Evolutionary conservation across 2,888 invertebrate genomes (phyloP), one percentile per base, ranked within the genome.

Genomic region (Plutella xylostella): DNA sequence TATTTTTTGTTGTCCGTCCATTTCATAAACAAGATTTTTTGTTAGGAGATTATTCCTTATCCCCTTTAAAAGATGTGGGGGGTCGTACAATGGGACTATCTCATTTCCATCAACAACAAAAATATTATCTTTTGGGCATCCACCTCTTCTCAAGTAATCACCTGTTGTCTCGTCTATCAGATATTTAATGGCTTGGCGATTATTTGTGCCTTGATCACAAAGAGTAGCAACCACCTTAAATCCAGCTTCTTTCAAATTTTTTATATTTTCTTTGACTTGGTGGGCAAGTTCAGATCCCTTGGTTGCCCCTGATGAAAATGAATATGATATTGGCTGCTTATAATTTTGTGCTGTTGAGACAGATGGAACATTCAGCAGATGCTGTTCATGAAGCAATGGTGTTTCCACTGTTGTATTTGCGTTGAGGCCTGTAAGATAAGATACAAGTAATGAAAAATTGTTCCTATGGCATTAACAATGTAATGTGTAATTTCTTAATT

Each of bases 191-290:
- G 50, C 49, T 4, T 51, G 34, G 0, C 41, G 21, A 43, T 58
- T 61, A 22, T 52, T 54, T 6, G 57, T 44, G 11, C 57, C 56
- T 45, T 62, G 56, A 31, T 58, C 53, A 45, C 56, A 57, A 2
- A 57, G 48, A 5, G 55, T 52, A 17, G 54, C 56, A 5, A 58
- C 48, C 3, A 60, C 53, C 20, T 47, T 54, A 6, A 61, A 41
- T 1, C 56, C 57, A 15, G 45, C 34, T 34, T 40, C n/a, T 17
- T 30, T 19, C 3, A 40, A 2, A 17, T 54, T 30, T 30, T n/a
- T 41, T 0, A 58, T 48, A 2, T 55, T 40, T 0, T 20, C 19
- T 45, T 57, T 57, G 11, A 56, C 41, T 50, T 58, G 53, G 31
- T 41, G 46, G 1, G 48, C 51, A 1, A 60, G 37, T 39, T 56